Evolutionary conservation across 92 coral and sea anemone genomes (phyloP).

Genomic region (Palythoa caribaeorum): DNA sequence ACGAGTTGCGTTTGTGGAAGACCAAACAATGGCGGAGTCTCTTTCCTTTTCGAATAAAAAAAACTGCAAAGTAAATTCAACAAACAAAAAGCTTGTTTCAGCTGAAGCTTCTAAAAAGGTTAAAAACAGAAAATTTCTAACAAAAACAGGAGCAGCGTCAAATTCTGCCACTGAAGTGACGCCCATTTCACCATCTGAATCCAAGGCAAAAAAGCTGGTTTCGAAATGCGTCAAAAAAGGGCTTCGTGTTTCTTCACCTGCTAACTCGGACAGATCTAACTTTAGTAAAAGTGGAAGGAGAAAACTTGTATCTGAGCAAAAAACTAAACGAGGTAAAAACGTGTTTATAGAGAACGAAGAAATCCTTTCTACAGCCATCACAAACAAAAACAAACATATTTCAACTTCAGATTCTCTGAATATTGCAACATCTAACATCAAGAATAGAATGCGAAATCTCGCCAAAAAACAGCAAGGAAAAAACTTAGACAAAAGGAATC

Average conservation of each 20-base stretch:
- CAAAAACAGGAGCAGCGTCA: conserved; percentile 2
- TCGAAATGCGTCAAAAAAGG: not conserved
- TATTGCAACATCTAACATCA: not conserved
- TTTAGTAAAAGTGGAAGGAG: not conserved
- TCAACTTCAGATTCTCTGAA: not conserved
- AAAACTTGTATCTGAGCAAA: not conserved
- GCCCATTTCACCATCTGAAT: not conserved
- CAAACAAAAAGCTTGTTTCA: not conserved
- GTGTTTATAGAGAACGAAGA: not conserved
- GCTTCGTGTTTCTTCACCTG: not conserved
- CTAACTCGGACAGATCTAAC: not conserved
- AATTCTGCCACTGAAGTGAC: not conserved
- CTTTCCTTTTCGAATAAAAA: not conserved
- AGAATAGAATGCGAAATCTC: not conserved
- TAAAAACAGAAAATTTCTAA: not conserved
- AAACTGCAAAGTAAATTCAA: not conserved
- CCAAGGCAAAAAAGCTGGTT: not conserved
- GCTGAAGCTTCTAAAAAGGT: not conserved
- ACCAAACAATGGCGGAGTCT: not conserved
- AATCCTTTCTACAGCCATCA: not conserved
- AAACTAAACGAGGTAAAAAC: not conserved
- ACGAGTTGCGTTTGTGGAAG: conserved; percentile 7
- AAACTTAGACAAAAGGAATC: not conserved
- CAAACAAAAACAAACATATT: not conserved
- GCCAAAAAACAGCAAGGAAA: not conserved